Evolutionary conservation across 1,140 invertebrate genomes (phyloP).

Genomic region (Panagrolaimus sp.): DNA sequence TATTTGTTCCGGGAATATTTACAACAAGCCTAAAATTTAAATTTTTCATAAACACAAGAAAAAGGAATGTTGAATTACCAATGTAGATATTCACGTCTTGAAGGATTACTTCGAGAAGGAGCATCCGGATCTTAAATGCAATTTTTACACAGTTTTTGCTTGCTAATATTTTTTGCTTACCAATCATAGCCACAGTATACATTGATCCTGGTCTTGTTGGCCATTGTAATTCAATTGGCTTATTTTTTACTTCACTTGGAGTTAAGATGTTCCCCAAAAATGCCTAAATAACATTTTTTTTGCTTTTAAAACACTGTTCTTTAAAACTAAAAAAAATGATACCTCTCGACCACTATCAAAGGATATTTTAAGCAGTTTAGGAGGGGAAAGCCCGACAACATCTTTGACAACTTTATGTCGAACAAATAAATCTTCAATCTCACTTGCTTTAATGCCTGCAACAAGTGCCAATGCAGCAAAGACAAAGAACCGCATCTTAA

Average conservation of each 20-base stretch:
- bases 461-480: too few species aligned
- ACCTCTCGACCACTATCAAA: slow-evolving; percentile 41
- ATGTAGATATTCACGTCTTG: slow-evolving; percentile 77
- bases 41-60: neutral
- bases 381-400: slow-evolving; percentile 33
- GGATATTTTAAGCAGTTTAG: slow-evolving; percentile 32
- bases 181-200: slow-evolving; percentile 45
- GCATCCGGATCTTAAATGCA: slow-evolving; percentile 74
- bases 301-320: neutral
- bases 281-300: slow-evolving; percentile 23
- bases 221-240: slow-evolving; percentile 34
- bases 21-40: slow-evolving; percentile 65
- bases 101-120: slow-evolving; percentile 71
- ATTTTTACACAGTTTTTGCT: slow-evolving; percentile 11
- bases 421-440: slow-evolving; percentile 24
- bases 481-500: too few species aligned
- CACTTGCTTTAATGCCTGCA: neutral
- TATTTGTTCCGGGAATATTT: slow-evolving; percentile 73
- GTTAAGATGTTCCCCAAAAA: slow-evolving; percentile 42
- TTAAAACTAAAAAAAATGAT: neutral
- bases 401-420: slow-evolving; percentile 41
- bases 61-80: slow-evolving; percentile 64
- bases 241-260: slow-evolving; percentile 40
- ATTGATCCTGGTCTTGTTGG: slow-evolving; percentile 32
- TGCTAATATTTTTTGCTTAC: slow-evolving; percentile 6